phyloP scores from a whole-genome alignment of 1,140 invertebrate species.

The Hormaphis cornu region DNA sequence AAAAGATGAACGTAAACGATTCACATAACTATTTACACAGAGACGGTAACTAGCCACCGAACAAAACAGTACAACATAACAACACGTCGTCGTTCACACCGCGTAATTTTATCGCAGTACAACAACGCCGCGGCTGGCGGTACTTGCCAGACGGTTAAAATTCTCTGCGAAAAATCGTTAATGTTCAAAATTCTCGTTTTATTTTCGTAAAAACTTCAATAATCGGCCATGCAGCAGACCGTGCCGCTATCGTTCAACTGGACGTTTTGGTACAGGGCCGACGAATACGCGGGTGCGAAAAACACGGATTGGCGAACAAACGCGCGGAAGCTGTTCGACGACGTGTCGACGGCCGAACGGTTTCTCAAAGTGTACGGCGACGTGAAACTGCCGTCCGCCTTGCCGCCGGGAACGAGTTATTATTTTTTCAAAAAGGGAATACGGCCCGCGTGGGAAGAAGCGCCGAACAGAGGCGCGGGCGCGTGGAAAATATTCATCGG shows the following conservation, averaged over 20 bases:
- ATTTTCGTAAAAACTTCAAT: no score
- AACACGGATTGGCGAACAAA: background rate
- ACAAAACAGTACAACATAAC: no score
- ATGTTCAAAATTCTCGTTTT: no score
- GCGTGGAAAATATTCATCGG: background rate
- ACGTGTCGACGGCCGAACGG: background rate
- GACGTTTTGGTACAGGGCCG: conserved; percentile 6
- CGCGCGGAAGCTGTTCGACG: background rate
- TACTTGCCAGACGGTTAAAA: no score
- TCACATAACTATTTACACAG: no score
- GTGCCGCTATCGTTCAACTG: background rate
- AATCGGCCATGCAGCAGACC: no score
- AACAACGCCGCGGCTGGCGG: no score
- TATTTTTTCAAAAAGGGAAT: conserved; percentile 6
- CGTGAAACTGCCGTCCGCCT: background rate
- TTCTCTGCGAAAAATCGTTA: no score
- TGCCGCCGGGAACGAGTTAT: background rate
- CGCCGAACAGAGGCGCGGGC: background rate
- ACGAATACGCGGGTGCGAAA: background rate
- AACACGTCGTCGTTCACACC: no score
- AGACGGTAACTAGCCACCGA: no score
- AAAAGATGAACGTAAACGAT: no score
- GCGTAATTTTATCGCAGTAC: no score
- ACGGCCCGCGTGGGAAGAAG: background rate
- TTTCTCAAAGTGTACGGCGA: background rate